phyloP scores from a whole-genome alignment of 1,140 invertebrate genomes.

The Caenorhabditis brenneri region DNA sequence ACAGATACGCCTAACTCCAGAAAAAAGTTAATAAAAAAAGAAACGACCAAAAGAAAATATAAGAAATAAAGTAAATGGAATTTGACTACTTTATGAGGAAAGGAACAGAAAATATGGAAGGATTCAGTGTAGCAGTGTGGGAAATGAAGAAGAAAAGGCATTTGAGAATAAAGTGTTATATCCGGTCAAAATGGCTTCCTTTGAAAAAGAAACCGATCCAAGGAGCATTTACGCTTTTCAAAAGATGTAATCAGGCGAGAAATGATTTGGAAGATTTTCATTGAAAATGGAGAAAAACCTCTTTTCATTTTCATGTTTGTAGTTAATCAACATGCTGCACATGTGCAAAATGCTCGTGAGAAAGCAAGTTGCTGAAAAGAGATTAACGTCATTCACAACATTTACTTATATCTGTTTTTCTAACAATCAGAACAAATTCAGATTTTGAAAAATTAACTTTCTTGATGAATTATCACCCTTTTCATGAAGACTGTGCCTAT shows the following conservation, averaged over 20 bases:
- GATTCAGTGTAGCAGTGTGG: not conserved
- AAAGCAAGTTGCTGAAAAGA: too few relatives aligned
- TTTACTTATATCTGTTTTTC: too few relatives aligned
- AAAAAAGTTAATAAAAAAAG: not conserved
- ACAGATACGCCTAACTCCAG: not conserved
- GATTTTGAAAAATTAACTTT: too few relatives aligned
- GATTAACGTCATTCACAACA: too few relatives aligned
- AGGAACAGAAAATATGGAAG: too few relatives aligned
- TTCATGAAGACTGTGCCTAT: too few relatives aligned
- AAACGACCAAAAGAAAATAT: not conserved
- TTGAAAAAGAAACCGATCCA: not conserved
- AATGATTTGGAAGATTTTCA: not conserved
- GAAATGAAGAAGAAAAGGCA: not conserved
- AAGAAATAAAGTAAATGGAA: too few relatives aligned
- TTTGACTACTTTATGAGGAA: too few relatives aligned
- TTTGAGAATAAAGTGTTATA: not conserved
- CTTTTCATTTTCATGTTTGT: not conserved
- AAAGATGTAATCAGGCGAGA: not conserved
- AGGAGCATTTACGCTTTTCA: not conserved
- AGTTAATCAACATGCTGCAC: too few relatives aligned
- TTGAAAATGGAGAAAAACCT: not conserved
- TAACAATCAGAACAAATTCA: too few relatives aligned
- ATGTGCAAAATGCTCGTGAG: too few relatives aligned
- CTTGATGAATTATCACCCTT: too few relatives aligned
- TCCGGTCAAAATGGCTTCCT: constrained; percentile 17